Evolutionary conservation across 2,113 vertebrate species (phyloP).

Genomic region (Heterotilapia buettikoferi): DNA sequence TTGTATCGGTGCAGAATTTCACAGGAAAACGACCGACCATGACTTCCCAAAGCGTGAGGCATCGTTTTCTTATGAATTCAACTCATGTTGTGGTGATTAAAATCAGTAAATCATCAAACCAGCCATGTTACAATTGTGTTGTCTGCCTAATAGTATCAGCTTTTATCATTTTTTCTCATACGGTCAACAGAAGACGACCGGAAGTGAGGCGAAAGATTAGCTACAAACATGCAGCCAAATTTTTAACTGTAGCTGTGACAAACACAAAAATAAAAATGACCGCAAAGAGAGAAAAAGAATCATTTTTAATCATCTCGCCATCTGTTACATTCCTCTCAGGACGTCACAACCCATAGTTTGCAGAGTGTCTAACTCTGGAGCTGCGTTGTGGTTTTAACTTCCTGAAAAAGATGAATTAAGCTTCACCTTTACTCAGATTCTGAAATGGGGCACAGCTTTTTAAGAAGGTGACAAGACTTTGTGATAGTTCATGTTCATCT

Average conservation of each 20-base stretch:
- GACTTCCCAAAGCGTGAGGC: fast-evolving
- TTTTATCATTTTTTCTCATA: background rate
- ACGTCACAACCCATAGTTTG: background rate
- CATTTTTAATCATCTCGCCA: background rate
- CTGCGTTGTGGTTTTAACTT: background rate
- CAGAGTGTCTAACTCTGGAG: no score
- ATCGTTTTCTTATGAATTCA: background rate
- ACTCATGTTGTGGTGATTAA: background rate
- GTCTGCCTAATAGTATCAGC: background rate
- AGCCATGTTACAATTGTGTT: background rate
- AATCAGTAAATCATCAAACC: background rate
- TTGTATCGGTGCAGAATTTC: background rate
- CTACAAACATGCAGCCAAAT: background rate
- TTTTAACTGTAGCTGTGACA: background rate
- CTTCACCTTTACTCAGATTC: background rate
- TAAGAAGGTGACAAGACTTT: background rate
- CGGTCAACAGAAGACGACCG: background rate
- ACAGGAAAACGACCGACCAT: background rate
- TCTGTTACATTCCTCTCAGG: background rate
- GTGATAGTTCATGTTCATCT: background rate
- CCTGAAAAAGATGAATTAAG: background rate
- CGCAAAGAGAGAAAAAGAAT: background rate
- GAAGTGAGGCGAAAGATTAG: background rate
- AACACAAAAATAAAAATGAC: background rate
- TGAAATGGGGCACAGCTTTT: background rate